A percentile compares a stretch with the other conserved stretches of the same genome.
These are phyloP conservation scores for Campylomormyrus tamandua DNA, from an alignment of 2,113 vertebrate genomes.

Conservation along the genomic window DNA sequence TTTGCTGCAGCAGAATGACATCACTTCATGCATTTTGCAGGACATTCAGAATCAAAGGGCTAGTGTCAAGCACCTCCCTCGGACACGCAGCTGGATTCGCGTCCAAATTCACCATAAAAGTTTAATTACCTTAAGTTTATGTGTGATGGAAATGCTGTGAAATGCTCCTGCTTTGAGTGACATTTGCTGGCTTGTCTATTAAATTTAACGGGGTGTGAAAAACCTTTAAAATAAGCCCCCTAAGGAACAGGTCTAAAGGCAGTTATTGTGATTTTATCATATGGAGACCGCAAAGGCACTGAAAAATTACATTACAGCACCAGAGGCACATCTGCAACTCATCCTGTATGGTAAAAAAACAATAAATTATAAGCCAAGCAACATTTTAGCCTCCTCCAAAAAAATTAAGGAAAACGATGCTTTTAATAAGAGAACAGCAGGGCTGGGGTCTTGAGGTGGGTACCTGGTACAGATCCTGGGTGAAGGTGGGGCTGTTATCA, in stretches of 20 bases:
- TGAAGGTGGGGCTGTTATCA: constrained; percentile 81
- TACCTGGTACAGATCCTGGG: constrained; percentile 86
- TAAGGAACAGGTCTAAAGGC: background rate
- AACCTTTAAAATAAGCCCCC: constrained; percentile 12
- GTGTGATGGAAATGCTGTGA: constrained; percentile 9
- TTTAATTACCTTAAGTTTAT: constrained; percentile 16
- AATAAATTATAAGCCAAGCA: background rate
- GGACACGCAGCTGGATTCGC: background rate
- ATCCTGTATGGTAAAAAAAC: background rate
- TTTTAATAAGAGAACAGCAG: background rate
- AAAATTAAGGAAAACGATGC: background rate
- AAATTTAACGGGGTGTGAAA: constrained; percentile 31
- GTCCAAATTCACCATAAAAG: background rate
- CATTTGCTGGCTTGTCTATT: constrained; percentile 16
- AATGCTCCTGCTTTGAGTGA: constrained; percentile 13
- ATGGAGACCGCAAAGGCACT: background rate
- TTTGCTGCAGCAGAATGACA: background rate
- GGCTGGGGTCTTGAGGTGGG: background rate
- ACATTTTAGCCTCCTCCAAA: background rate
- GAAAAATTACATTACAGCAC: background rate
- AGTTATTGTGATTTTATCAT: constrained; percentile 1
- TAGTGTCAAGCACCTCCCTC: background rate
- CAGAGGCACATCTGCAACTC: background rate
- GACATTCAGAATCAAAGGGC: background rate
- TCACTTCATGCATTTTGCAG: background rate